phyloP scores from a whole-genome alignment of 2,113 vertebrate species.

The Hoplias malabaricus region DNA sequence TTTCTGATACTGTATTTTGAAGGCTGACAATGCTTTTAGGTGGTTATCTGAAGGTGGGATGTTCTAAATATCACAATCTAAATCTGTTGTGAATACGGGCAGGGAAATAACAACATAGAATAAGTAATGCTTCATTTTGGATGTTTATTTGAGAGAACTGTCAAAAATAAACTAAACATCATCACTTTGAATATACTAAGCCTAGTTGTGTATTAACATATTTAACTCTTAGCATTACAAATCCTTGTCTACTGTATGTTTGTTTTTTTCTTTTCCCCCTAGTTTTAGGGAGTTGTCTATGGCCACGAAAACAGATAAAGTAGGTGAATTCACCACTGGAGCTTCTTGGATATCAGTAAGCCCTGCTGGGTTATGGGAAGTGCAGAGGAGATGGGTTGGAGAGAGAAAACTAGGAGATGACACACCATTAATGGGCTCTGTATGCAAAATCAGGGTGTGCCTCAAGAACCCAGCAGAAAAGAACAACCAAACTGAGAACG shows the following conservation, averaged over 20 bases:
- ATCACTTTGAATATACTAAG: too few species aligned
- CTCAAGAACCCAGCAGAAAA: conserved; percentile 40
- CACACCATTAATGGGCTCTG: conserved; percentile 77
- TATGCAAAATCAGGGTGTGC: conserved; percentile 71
- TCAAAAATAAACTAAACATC: too few species aligned
- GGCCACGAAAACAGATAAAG: conserved; percentile 16
- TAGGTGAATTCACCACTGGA: not conserved
- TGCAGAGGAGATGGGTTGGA: conserved; percentile 56
- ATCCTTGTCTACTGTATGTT: not conserved
- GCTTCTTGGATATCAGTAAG: conserved; percentile 70
- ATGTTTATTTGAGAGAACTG: too few species aligned
- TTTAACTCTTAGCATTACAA: too few species aligned
- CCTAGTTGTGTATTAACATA: too few species aligned
- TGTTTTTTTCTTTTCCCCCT: not conserved
- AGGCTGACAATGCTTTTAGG: too few species aligned
- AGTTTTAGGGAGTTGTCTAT: not conserved
- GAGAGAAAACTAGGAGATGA: conserved; percentile 50
- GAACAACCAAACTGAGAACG: not conserved
- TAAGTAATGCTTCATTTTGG: too few species aligned
- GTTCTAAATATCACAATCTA: too few species aligned
- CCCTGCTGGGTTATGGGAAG: conserved; percentile 67
- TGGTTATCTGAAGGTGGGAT: too few species aligned
- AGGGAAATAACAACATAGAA: too few species aligned
- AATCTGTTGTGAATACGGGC: too few species aligned
- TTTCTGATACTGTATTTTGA: too few species aligned